phyloP scores from a whole-genome alignment of 2,113 vertebrate species.

The Prinia subflava region DNA sequence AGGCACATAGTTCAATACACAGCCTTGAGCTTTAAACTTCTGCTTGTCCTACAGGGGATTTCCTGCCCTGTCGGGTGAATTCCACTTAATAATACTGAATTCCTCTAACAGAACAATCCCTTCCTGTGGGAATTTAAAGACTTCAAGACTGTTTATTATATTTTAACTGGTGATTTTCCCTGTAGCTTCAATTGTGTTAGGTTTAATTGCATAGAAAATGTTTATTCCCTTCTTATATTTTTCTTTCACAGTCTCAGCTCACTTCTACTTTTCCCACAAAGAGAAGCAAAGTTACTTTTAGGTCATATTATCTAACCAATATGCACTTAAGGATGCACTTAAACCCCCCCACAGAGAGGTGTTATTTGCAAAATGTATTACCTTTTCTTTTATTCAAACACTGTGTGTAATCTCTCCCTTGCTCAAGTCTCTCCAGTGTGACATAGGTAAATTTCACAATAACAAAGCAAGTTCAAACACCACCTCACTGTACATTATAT shows the following conservation, averaged over 20 bases:
- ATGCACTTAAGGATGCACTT: constrained; percentile 49
- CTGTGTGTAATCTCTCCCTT: constrained; percentile 47
- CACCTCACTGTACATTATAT: neutral
- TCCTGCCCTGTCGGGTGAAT: constrained; percentile 58
- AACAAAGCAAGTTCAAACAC: constrained; percentile 41
- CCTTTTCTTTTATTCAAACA: constrained; percentile 65
- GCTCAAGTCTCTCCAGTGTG: constrained; percentile 29
- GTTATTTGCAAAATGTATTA: constrained; percentile 68
- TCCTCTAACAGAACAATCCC: constrained; percentile 53
- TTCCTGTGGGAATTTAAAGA: constrained; percentile 56
- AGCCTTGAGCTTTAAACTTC: constrained; percentile 60
- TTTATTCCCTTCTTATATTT: constrained; percentile 36
- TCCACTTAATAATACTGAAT: constrained; percentile 59
- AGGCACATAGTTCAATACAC: constrained; percentile 3
- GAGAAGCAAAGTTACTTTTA: constrained; percentile 42
- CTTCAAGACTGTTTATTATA: constrained; percentile 52
- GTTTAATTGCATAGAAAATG: constrained; percentile 50
- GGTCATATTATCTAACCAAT: constrained; percentile 16
- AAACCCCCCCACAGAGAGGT: constrained; percentile 59
- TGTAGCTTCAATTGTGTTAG: constrained; percentile 7
- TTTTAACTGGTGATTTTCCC: constrained; percentile 52
- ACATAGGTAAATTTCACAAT: constrained; percentile 63
- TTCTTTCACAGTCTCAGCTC: neutral
- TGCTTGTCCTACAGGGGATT: constrained; percentile 61
- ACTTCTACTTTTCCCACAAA: constrained; percentile 10